Percentiles rank a stretch among this genome's conserved stretches.
Evolutionary conservation across 2,113 vertebrate genomes (phyloP).

Genomic region (Osmerus eperlanus): DNA sequence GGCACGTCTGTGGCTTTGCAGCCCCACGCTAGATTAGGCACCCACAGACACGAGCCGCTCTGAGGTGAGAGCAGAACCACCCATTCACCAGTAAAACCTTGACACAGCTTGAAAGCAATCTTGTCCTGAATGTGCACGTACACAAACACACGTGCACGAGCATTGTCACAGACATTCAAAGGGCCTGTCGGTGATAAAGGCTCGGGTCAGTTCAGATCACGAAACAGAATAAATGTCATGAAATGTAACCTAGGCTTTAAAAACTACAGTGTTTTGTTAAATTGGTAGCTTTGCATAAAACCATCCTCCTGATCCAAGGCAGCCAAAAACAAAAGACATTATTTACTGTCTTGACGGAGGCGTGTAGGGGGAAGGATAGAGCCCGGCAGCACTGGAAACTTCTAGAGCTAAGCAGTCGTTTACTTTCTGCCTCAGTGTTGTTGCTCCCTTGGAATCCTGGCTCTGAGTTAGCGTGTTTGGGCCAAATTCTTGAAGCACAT

Average conservation of each 20-base stretch:
- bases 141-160: not conserved
- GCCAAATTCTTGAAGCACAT: constrained; percentile 64
- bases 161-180: too few species aligned
- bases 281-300: not conserved
- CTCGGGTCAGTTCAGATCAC: too few species aligned
- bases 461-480: constrained; percentile 42
- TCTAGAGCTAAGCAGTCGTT: constrained; percentile 35
- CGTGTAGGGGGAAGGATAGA: constrained; percentile 3
- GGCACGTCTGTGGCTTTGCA: constrained; percentile 7
- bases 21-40: constrained; percentile 27
- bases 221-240: too few species aligned
- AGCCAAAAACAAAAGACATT: not conserved
- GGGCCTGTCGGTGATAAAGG: too few species aligned
- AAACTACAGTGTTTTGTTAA: not conserved
- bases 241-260: not conserved
- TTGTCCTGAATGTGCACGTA: constrained; percentile 1
- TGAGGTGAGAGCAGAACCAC: constrained; percentile 13
- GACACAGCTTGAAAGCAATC: not conserved
- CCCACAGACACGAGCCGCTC: constrained; percentile 7
- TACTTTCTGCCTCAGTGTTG: constrained; percentile 46
- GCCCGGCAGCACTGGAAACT: constrained; percentile 15
- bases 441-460: constrained; percentile 52
- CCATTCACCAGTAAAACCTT: not conserved
- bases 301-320: not conserved
- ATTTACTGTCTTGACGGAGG: constrained; percentile 12